Percentiles rank a stretch among this genome's conserved stretches.
phyloP scores from a whole-genome alignment of 2,888 invertebrate species.

The Homarus gammarus region DNA sequence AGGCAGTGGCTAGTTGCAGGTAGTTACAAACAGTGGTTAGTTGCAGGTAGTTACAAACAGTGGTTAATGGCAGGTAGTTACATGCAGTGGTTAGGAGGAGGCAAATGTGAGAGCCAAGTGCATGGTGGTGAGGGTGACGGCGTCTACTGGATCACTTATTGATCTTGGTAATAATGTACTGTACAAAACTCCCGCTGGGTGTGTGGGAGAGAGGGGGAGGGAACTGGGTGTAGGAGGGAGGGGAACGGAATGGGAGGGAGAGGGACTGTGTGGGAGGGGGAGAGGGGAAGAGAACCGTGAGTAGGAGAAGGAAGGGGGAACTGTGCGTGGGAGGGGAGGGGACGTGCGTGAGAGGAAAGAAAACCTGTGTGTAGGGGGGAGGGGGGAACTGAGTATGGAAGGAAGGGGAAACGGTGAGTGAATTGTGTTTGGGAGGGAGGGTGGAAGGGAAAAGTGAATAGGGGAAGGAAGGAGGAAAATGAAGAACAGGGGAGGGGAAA shows the following conservation, averaged over 20 bases:
- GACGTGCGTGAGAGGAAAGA: not conserved
- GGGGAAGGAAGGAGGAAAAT: not conserved
- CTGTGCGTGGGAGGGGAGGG: not conserved
- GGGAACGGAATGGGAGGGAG: no score
- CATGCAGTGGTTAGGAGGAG: no score
- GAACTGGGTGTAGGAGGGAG: no score
- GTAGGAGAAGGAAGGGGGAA: no score
- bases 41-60: no score
- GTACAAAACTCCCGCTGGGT: not conserved
- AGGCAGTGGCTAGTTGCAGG: no score
- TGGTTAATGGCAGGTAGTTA: no score
- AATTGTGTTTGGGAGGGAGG: no score
- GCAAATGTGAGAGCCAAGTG: not conserved
- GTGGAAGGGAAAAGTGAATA: not conserved
- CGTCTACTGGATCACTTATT: slow-evolving; percentile 9
- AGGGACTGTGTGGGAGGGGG: not conserved
- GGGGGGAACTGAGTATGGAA: not conserved
- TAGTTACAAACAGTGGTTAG: no score
- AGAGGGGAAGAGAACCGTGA: no score
- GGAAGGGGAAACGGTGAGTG: not conserved
- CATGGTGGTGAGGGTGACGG: not conserved
- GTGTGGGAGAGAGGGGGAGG: not conserved
- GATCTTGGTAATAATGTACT: not conserved
- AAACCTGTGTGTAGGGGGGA: no score
- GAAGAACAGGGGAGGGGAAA: not conserved